phyloP scores from a whole-genome alignment of 2,113 vertebrate genomes.

The Myocastor coypus region DNA sequence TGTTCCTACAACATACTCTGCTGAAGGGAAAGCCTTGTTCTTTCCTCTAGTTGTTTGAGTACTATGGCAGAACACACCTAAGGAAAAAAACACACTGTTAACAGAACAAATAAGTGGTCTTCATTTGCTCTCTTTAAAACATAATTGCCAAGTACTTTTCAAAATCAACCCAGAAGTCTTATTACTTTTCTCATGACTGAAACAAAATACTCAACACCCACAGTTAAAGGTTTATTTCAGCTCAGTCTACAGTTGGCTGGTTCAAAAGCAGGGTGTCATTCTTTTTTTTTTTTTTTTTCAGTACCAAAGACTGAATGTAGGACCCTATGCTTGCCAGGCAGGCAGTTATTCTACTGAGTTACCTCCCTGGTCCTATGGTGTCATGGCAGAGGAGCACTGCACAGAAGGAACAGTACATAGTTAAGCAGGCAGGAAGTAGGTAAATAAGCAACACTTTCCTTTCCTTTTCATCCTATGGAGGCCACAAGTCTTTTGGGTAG shows the following conservation, averaged over 20 bases:
- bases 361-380: neutral
- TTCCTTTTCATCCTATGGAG: neutral
- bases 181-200: neutral
- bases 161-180: slow-evolving; percentile 6
- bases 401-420: neutral
- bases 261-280: neutral
- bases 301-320: no score
- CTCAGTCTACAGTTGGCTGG: neutral
- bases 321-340: no score
- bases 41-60: slow-evolving; percentile 24
- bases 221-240: neutral
- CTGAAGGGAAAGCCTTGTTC: neutral
- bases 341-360: no score
- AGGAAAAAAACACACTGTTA: neutral
- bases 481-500: neutral
- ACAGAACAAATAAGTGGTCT: neutral
- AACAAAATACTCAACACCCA: neutral
- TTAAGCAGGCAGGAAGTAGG: neutral
- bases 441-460: neutral
- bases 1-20: neutral
- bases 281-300: no score
- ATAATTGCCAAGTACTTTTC: neutral
- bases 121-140: neutral
- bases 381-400: no score
- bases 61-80: neutral